Conservation (phyloP, 2,888 invertebrate genomes). For the Ditylenchus weischeri region DNA sequence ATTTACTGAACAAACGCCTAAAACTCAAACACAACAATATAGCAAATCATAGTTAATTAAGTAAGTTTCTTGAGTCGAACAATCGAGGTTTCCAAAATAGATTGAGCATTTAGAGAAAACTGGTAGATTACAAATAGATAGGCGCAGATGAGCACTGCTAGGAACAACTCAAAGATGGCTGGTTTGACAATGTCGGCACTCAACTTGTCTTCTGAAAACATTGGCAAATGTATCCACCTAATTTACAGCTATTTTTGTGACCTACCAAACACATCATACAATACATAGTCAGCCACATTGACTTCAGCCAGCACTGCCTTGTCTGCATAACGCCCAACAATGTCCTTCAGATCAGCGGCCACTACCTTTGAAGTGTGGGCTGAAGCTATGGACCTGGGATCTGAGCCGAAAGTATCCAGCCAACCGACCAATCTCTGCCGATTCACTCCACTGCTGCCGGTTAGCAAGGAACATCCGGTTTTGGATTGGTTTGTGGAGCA, state of each 20-base stretch:
- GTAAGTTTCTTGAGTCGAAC: constrained; percentile 18
- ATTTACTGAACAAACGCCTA: too few species aligned
- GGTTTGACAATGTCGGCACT: constrained; percentile 94
- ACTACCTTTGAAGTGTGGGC: constrained; percentile 14
- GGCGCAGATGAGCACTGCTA: constrained; percentile 78
- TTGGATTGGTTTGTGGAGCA: constrained; percentile 1
- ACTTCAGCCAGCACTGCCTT: constrained; percentile 22
- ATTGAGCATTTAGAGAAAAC: constrained; percentile 26
- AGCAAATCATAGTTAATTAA: too few species aligned
- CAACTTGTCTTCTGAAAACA: constrained; percentile 67
- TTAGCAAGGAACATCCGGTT: constrained; percentile 3
- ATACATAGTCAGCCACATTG: constrained; percentile 19
- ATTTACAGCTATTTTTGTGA: too few species aligned
- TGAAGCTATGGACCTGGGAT: constrained; percentile 23
- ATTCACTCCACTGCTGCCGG: constrained; percentile 14
- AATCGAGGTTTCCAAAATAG: constrained; percentile 18
- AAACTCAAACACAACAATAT: too few species aligned
- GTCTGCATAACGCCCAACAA: constrained; percentile 24
- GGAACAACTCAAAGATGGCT: constrained; percentile 90
- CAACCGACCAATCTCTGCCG: constrained; percentile 19
- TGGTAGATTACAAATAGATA: constrained; percentile 74
- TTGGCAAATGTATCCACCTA: too few species aligned
- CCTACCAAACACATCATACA: constrained; percentile 25
- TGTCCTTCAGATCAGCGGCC: constrained; percentile 25
- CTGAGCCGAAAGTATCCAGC: constrained; percentile 21